Evolutionary conservation across 2,888 invertebrate species (phyloP), one percentile per base, ranked within the genome.

Genomic region (Heterodera filipjevi): DNA sequence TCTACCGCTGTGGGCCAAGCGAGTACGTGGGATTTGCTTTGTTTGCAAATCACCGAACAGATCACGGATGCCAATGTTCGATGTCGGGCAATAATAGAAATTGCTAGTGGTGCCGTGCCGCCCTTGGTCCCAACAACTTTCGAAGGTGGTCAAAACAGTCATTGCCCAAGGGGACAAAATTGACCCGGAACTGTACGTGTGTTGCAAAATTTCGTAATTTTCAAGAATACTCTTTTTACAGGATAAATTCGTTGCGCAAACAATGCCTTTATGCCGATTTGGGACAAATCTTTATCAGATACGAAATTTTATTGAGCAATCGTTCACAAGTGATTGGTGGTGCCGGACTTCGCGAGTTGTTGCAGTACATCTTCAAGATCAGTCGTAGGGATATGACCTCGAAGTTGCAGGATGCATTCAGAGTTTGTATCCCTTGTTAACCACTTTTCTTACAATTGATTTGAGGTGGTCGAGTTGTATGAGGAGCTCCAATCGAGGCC

Each of bases 11-110:
- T 73, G 44, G 44, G 33, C 5, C 80, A 77, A 22, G 66, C 64
- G 46, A 74, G 73, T 27, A 82, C 84, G 49, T 85, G 83, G 84
- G 85, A 84, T 44, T 81, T 82, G 44, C 82, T 84, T 70, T 86
- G 84, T 71, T 79, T 86, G 49, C 80, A 83, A 59, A 72, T 86
- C 22, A 80, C 82, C 72, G 81, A 84, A 6, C 81, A 82, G 73
- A 82, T 86, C 33, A 49, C 77, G 12, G 84, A 84, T 75, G 81
- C 78, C 39, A 71, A 83, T 30, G 73, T 83, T 44, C 79, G 81
- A 22, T 85, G 85, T 53, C 73, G 79, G 27, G 85, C 85, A 16
- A 80, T 85, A 35, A 73, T 77, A 14, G 82, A 83, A 10, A 84
- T 86, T 49, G 85, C 86, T 3, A 79, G 80, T 33, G 78, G 80